These are phyloP conservation scores for Arizona elegans DNA, from an alignment of 2,113 vertebrate genomes.

Conservation along the genomic window DNA sequence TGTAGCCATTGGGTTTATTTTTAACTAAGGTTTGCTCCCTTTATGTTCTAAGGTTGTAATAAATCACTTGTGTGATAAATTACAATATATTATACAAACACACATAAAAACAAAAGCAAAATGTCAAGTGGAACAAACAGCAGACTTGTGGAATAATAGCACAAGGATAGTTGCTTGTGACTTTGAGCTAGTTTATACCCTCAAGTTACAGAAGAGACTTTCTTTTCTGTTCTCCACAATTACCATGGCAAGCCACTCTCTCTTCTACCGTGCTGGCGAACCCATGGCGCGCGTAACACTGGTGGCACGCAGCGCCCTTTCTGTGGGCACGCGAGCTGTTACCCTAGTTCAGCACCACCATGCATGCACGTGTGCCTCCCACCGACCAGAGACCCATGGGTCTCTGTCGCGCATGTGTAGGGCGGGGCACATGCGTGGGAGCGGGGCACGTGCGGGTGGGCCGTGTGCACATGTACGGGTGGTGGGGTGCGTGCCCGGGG, in stretches of 20 bases:
- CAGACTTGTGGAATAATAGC: neutral
- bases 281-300: too few relatives aligned
- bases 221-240: neutral
- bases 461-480: too few relatives aligned
- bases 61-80: slow-evolving; percentile 64
- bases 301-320: too few relatives aligned
- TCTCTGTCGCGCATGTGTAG: too few relatives aligned
- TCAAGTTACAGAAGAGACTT: neutral
- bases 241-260: neutral
- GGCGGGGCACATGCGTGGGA: too few relatives aligned
- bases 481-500: too few relatives aligned
- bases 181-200: slow-evolving; percentile 1
- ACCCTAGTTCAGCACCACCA: too few relatives aligned
- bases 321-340: too few relatives aligned
- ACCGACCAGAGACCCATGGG: too few relatives aligned
- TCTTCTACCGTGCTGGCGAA: neutral
- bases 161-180: neutral
- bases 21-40: slow-evolving; percentile 71
- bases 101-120: neutral
- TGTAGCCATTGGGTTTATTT: slow-evolving; percentile 73
- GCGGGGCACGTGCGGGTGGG: too few relatives aligned
- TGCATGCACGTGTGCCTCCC: too few relatives aligned
- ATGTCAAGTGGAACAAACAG: slow-evolving; percentile 13
- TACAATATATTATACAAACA: slow-evolving; percentile 20
- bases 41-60: slow-evolving; percentile 59